Evolutionary conservation across 1,140 invertebrate species (phyloP).

Genomic region (Ceratosolen fusciceps): DNA sequence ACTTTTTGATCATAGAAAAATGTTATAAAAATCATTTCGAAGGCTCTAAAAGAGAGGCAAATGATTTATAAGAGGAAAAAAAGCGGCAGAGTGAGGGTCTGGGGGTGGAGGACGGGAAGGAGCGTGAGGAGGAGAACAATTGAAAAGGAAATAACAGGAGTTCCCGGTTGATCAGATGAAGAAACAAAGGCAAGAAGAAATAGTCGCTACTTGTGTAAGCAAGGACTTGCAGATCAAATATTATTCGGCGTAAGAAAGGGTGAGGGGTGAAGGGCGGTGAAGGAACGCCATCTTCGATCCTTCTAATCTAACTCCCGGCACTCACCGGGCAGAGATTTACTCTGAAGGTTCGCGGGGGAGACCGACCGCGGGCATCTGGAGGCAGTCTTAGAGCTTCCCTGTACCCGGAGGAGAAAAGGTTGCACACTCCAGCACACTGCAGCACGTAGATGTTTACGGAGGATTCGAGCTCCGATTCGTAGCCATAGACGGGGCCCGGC

Average conservation of each 20-base stretch:
- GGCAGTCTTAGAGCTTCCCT: slow-evolving; percentile 51
- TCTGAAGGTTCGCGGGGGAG: too few species aligned
- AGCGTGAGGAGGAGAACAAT: not conserved
- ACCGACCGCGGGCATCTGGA: too few species aligned
- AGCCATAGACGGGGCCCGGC: not conserved
- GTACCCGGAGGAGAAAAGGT: not conserved
- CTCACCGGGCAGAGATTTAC: not conserved
- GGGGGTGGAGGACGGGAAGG: too few species aligned
- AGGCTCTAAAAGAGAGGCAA: not conserved
- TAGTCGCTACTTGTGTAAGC: not conserved
- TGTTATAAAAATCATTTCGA: not conserved
- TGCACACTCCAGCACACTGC: too few species aligned
- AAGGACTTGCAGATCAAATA: not conserved
- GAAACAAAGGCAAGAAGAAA: slow-evolving; percentile 30
- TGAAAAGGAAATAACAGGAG: not conserved
- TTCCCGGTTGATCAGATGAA: not conserved
- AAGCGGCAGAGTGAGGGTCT: too few species aligned
- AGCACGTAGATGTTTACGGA: too few species aligned
- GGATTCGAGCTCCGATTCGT: too few species aligned
- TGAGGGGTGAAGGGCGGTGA: too few species aligned
- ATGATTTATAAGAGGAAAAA: not conserved
- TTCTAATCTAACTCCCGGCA: not conserved
- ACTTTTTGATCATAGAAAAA: not conserved
- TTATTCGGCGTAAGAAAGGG: not conserved
- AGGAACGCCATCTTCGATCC: not conserved